Base-by-base conservation (phyloP, 2,113 vertebrate genomes). In the Aegypius monachus region DNA sequence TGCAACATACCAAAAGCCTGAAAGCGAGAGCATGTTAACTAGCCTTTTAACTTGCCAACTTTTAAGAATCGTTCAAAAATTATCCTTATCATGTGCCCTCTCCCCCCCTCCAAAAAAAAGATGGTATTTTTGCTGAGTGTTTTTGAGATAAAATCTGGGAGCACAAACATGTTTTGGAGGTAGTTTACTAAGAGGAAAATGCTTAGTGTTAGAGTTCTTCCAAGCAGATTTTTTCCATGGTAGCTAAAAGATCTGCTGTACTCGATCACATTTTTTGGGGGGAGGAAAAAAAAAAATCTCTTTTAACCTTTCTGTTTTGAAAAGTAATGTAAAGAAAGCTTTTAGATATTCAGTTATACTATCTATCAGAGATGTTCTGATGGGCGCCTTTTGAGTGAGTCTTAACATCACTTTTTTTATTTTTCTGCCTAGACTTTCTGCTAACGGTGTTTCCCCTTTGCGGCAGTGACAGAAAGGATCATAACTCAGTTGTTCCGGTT, bases 41-140 rank as follows among this genome's bases (percentile, higher is more conserved):
- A 20, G 21, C 2, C 6, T 70, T 27, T 40, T 61, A 32, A 20
- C 7, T 32, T 47, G 16, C 27, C 11, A 27, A 7, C 15, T 82
- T 50, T 55, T 23, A 59, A 68, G 7, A 58, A 27, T 47, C 2
- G 22, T 45, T 34, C 1, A n/a, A 14, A 48, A 47, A 58, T 36
- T 11, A 48, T 19, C 59, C 8, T 59, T 83, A 47, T 8, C 1
- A 1, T 38, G 34, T 3, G 5, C 7, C 10, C 22, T 48, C 13
- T 25, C 12, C 22, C 2, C 7, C 1, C 8, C 4, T 4, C 18
- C 5, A 14, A 19, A 34, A 45, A 68, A 5, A 21, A 11, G 25
- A 5, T 29, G 22, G 18, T 48, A 21, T 61, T 67, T 77, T 61
- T 86, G 12, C 18, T 32, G 34, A 18, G 10, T 56, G 48, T 29